phyloP scores from a whole-genome alignment of 2,113 vertebrate species.

The Phalacrocorax aristotelis region DNA sequence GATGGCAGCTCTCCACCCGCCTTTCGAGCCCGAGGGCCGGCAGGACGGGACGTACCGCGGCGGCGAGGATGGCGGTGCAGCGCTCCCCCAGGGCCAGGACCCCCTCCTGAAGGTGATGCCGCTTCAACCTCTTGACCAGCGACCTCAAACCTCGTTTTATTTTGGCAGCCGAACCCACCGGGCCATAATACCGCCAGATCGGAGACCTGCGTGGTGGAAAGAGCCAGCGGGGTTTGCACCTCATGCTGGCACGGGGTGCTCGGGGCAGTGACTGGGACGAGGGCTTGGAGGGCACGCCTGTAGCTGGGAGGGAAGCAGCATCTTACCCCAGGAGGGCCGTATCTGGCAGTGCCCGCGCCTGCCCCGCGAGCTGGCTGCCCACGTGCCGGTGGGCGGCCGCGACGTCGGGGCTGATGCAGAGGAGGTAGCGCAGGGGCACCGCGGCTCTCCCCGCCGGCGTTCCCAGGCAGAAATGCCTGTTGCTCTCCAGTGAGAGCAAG shows the following conservation, averaged over 20 bases:
- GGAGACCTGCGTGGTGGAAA: constrained; percentile 71
- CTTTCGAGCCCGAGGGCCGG: fast-evolving
- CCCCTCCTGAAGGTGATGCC: constrained; percentile 80
- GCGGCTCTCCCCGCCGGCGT: constrained; percentile 68
- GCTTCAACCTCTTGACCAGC: constrained; percentile 80
- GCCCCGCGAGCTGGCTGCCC: constrained; percentile 48
- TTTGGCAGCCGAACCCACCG: constrained; percentile 73
- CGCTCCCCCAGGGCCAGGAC: constrained; percentile 84
- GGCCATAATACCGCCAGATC: constrained; percentile 78
- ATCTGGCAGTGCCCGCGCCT: constrained; percentile 71
- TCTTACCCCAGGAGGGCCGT: constrained; percentile 76
- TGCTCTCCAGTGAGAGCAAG: constrained; percentile 79
- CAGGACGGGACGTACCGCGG: constrained; percentile 50
- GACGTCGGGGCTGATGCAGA: constrained; percentile 79
- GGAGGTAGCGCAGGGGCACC: constrained; percentile 78
- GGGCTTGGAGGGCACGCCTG: fast-evolving
- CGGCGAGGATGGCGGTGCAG: constrained; percentile 80
- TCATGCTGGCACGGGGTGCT: fast-evolving
- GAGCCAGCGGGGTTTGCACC: background rate
- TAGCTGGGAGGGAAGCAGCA: fast-evolving
- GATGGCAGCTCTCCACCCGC: fast-evolving
- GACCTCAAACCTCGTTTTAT: constrained; percentile 82
- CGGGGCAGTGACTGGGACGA: fast-evolving
- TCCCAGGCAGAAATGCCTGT: constrained; percentile 83
- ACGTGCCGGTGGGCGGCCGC: constrained; percentile 74